Evolutionary conservation across 1,140 invertebrate genomes (phyloP).

Genomic region (Chrysoperla carnea): DNA sequence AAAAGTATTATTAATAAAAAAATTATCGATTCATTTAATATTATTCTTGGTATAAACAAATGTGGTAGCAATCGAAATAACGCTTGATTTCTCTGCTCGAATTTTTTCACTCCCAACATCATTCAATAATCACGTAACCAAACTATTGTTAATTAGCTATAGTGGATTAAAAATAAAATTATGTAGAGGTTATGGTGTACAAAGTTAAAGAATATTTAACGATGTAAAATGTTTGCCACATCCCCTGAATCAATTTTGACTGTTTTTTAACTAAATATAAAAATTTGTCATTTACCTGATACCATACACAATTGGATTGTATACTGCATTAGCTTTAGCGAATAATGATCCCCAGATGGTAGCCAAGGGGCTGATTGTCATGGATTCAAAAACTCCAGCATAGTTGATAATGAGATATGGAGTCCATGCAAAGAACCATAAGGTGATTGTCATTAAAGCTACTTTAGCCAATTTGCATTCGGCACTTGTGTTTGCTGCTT

Average conservation of each 20-base stretch:
- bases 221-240: too few relatives aligned
- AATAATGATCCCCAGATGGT: constrained; percentile 66
- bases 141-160: too few relatives aligned
- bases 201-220: too few relatives aligned
- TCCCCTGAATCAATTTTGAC: too few relatives aligned
- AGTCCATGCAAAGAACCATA: constrained; percentile 76
- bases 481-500: constrained; percentile 43
- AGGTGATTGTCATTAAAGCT: constrained; percentile 59
- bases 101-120: too few relatives aligned
- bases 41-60: constrained; percentile 1
- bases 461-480: constrained; percentile 65
- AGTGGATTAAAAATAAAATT: too few relatives aligned
- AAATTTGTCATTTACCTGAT: constrained; percentile 38
- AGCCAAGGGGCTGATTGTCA: constrained; percentile 46
- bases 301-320: constrained; percentile 70
- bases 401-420: constrained; percentile 69
- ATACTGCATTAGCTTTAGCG: constrained; percentile 60
- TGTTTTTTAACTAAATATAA: too few relatives aligned
- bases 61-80: constrained; percentile 3
- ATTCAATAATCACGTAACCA: too few relatives aligned
- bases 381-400: constrained; percentile 48
- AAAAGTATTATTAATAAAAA: constrained; percentile 2
- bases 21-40: constrained; percentile 1
- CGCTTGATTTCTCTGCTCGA: too few relatives aligned
- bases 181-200: too few relatives aligned